phyloP scores from a whole-genome alignment of 2,113 vertebrate genomes.

The Rhynchopsitta pachyrhyncha region DNA sequence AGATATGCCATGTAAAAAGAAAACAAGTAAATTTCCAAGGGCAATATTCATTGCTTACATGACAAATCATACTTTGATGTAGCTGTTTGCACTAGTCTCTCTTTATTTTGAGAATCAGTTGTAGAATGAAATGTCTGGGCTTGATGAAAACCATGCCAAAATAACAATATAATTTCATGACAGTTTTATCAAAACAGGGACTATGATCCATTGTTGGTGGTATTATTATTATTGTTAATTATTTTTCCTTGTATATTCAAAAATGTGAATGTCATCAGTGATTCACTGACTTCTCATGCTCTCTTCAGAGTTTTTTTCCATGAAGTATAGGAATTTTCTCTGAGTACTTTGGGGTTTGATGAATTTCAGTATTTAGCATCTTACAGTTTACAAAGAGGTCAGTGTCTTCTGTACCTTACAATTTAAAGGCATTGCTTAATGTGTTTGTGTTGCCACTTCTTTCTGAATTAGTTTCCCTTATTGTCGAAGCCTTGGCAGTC shows the following conservation, averaged over 20 bases:
- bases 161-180: neutral
- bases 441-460: neutral
- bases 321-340: neutral
- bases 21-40: conserved; percentile 37
- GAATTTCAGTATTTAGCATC: neutral
- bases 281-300: neutral
- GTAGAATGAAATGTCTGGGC: neutral
- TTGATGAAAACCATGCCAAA: neutral
- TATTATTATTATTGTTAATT: neutral
- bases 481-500: neutral
- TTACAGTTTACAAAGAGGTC: neutral
- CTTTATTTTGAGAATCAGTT: neutral
- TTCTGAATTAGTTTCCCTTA: neutral
- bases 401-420: neutral
- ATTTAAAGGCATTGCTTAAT: neutral
- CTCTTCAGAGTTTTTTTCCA: neutral
- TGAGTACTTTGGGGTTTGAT: neutral
- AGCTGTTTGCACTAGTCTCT: neutral
- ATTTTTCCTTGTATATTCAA: neutral
- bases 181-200: neutral
- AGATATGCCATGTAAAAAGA: conserved; percentile 49
- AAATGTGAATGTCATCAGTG: neutral
- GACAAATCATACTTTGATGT: conserved; percentile 26
- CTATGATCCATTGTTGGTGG: neutral
- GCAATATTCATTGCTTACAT: conserved; percentile 39